Evolutionary conservation across 2,113 vertebrate genomes (phyloP).

Genomic region (Peucedramus taeniatus): DNA sequence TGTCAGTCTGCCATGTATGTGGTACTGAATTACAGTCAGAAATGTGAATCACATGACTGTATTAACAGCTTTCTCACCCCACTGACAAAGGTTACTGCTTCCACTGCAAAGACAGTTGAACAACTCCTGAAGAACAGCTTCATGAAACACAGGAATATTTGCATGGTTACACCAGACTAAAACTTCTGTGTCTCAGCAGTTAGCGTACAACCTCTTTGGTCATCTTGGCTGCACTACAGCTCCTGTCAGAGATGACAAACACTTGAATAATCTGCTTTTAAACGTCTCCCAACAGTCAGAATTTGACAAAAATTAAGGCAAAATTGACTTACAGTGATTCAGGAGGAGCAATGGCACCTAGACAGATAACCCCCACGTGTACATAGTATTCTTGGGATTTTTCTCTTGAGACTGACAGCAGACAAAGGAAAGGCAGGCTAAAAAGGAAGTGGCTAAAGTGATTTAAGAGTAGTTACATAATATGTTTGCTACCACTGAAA

Average conservation of each 20-base stretch:
- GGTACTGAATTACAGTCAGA: background rate
- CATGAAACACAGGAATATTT: background rate
- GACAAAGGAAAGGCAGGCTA: background rate
- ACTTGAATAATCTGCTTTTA: background rate
- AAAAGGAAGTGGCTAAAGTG: background rate
- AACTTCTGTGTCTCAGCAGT: background rate
- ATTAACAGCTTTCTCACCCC: background rate
- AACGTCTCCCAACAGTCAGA: background rate
- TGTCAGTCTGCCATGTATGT: background rate
- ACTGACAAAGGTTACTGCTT: background rate
- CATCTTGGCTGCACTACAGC: background rate
- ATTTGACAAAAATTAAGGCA: background rate
- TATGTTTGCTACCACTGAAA: background rate
- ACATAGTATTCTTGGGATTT: background rate
- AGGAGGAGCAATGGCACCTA: background rate
- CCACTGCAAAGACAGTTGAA: background rate
- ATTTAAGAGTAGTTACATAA: background rate
- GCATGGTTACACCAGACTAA: background rate
- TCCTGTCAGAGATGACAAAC: background rate
- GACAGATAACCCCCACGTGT: background rate
- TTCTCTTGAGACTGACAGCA: background rate
- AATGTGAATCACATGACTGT: background rate
- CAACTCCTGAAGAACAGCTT: background rate
- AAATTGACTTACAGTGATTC: background rate
- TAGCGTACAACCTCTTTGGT: background rate